Conservation (phyloP, 1,140 invertebrate species). For the Pteromalus puparum region DNA sequence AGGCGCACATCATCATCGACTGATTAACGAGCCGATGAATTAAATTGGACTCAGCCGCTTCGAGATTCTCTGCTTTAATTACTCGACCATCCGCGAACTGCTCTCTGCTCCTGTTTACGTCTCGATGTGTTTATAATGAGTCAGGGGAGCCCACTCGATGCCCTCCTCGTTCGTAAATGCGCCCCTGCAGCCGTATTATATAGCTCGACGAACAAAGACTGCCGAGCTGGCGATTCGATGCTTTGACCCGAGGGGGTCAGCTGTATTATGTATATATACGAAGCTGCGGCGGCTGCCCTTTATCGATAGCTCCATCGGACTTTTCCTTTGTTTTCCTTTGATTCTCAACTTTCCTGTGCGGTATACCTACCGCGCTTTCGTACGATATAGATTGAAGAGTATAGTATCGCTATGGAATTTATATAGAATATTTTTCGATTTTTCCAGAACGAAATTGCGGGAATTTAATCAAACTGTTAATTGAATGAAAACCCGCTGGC, state of each 20-base stretch:
- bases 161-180: not conserved
- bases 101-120: conserved; percentile 40
- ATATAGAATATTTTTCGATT: not conserved
- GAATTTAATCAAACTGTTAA: conserved; percentile 38
- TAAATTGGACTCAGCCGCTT: not conserved
- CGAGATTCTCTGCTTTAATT: conserved; percentile 12
- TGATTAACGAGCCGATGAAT: not conserved
- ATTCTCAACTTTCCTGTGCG: not conserved
- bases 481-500: conserved; percentile 22
- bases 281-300: not conserved
- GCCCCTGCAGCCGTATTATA: not conserved
- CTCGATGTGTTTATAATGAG: conserved; percentile 47
- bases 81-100: conserved; percentile 10
- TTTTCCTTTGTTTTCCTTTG: not conserved
- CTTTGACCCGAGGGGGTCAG: not conserved
- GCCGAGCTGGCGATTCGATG: not conserved
- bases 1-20: too few species aligned
- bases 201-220: conserved; percentile 4
- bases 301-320: not conserved
- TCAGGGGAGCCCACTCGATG: not conserved
- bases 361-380: too few species aligned
- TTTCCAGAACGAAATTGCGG: not conserved
- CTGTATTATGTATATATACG: not conserved
- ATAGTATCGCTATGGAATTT: not conserved
- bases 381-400: too few species aligned